phyloP scores from a whole-genome alignment of 2,113 vertebrate genomes.

The Scalopus aquaticus region DNA sequence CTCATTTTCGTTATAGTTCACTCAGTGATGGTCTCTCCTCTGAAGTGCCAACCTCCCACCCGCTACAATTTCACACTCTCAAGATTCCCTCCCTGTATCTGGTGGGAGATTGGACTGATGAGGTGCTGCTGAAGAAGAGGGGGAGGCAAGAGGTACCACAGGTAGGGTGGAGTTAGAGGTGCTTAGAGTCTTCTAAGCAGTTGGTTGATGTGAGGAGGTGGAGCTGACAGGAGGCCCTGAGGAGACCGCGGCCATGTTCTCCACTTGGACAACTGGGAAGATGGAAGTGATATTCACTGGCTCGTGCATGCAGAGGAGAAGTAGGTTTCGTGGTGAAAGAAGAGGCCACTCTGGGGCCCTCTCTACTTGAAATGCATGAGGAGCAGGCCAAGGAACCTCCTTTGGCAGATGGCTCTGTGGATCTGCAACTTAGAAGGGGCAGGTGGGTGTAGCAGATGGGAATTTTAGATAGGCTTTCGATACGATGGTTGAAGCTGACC shows the following conservation, averaged over 20 bases:
- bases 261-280: not conserved
- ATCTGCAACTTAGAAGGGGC: not conserved
- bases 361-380: not conserved
- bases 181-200: not conserved
- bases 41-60: not conserved
- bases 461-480: not conserved
- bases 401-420: not conserved
- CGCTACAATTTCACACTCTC: not conserved
- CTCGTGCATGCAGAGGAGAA: not conserved
- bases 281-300: not conserved
- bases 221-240: not conserved
- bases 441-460: not conserved
- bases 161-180: not conserved
- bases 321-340: not conserved
- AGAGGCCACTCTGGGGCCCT: not conserved
- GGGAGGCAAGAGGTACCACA: too few species aligned
- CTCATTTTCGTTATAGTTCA: not conserved
- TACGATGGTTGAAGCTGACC: not conserved
- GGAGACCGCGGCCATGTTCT: not conserved
- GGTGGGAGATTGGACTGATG: not conserved
- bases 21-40: not conserved
- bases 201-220: not conserved
- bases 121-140: not conserved
- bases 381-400: not conserved
- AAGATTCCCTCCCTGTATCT: not conserved